These are phyloP conservation scores for Syrmaticus mikado DNA, from an alignment of 2,113 vertebrate species.

Conservation along the genomic window DNA sequence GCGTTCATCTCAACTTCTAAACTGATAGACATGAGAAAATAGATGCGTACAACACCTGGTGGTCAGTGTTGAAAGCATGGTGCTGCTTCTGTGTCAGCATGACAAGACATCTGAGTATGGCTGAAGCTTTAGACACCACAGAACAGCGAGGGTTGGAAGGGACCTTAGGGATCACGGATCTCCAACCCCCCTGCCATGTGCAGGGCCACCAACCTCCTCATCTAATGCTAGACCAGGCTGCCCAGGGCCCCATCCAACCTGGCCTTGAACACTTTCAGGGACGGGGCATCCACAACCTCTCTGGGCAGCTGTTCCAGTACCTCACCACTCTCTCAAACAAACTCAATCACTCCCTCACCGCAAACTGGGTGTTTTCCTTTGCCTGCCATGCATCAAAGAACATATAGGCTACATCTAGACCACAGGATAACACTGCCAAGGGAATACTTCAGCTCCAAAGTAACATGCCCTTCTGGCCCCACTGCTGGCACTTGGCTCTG, in stretches of 20 bases:
- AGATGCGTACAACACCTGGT: accelerated
- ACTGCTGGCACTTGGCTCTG: neutral
- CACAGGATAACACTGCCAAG: neutral
- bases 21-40: neutral
- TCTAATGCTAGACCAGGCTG: too few species aligned
- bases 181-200: too few species aligned
- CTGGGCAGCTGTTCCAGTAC: too few species aligned
- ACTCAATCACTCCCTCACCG: too few species aligned
- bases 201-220: too few species aligned
- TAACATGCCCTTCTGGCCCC: neutral
- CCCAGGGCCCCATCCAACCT: too few species aligned
- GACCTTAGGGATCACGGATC: too few species aligned
- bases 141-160: too few species aligned
- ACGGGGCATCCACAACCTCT: too few species aligned
- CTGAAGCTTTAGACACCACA: neutral
- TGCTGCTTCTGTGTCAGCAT: neutral
- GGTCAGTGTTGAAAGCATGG: neutral
- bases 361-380: neutral
- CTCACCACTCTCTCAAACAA: too few species aligned
- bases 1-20: neutral
- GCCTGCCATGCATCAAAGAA: neutral
- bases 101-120: neutral
- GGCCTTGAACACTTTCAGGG: too few species aligned
- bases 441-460: neutral
- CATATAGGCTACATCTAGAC: neutral